phyloP scores from a whole-genome alignment of 64 coral and sea anemone genomes.

The Montipora capricornis region DNA sequence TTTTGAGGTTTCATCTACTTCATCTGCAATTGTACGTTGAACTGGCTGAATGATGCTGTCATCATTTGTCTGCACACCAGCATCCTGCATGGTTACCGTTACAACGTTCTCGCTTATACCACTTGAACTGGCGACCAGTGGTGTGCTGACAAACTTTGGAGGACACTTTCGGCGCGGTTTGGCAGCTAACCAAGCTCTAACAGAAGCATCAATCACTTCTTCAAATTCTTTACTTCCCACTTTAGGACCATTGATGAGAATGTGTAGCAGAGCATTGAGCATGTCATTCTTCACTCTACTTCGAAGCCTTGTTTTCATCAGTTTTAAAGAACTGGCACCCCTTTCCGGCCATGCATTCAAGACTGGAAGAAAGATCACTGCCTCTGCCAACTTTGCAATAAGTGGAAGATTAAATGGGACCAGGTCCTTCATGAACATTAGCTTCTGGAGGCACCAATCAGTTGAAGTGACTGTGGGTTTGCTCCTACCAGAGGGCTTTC shows the following conservation, averaged over 20 bases:
- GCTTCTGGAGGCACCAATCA: slow-evolving; percentile 52
- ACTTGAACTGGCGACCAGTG: not conserved
- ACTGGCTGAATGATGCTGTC: too few relatives aligned
- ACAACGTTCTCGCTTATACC: too few relatives aligned
- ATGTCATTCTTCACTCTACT: slow-evolving; percentile 60
- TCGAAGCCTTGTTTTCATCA: slow-evolving; percentile 38
- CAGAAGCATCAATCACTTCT: slow-evolving; percentile 9
- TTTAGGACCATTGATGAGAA: slow-evolving; percentile 44
- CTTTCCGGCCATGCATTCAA: slow-evolving; percentile 51
- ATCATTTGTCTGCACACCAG: too few relatives aligned
- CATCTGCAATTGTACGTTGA: too few relatives aligned
- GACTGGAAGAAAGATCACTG: slow-evolving; percentile 7
- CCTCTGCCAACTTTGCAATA: slow-evolving; percentile 34
- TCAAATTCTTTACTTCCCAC: slow-evolving; percentile 40
- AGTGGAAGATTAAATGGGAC: not conserved
- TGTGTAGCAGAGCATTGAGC: slow-evolving; percentile 42
- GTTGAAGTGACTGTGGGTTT: slow-evolving; percentile 15
- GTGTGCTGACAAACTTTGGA: slow-evolving; percentile 24
- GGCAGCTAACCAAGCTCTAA: slow-evolving; percentile 3
- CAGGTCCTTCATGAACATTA: slow-evolving; percentile 16
- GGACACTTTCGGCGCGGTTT: slow-evolving; percentile 17
- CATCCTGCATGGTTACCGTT: too few relatives aligned
- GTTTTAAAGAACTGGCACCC: slow-evolving; percentile 50
- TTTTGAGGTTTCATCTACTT: too few relatives aligned
- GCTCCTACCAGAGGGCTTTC: slow-evolving; percentile 22